Base-by-base conservation (phyloP, 2,797 vertebrate genomes). In the Sebastolobus alascanus region DNA sequence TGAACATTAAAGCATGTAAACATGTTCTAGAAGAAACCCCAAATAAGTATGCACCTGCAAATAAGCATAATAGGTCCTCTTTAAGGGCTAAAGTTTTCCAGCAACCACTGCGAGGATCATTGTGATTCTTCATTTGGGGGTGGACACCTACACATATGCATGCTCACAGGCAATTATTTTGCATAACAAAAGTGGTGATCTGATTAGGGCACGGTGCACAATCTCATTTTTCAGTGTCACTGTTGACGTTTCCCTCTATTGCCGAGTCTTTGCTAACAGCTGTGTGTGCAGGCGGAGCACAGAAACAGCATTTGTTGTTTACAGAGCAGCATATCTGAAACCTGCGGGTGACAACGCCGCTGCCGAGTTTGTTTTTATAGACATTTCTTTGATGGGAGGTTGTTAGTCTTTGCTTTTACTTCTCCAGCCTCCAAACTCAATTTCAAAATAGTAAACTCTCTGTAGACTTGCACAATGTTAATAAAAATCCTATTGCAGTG, bases 101-200 rank as follows among this genome's bases (percentile, higher is more conserved):
- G 70, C 35, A 8, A 81, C 67, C 68, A 37, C 73, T 75, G 66
- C 2, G 12, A 68, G 68, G 68, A 80, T 88, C 18, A 50, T 50
- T 50, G 18, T 50, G 43, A 50, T 50, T 50, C 16, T 50, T 50
- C 43, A 50, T 50, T 50, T 50, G 46, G 46, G 46, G 46, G 46
- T 52, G 46, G 46, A 52, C 46, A 52, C 66, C 22, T 25, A 79
- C 11, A 3, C 79, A 68, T 72, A 61, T 31, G n/a, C 54, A 43
- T 43, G 50, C 20, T 20, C 20, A 27, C 25, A 20, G 56, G 68
- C 31, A 73, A 82, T 89, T 69, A 74, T 75, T 87, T 75, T 87
- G 83, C 78, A 85, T 83, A 73, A 82, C 79, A 80, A 85, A 75
- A 78, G 63, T 29, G 63, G 69, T 82, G 82, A 89, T 92, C 83